These are phyloP conservation scores for Mechanitis messenoides DNA, from an alignment of 2,888 invertebrate genomes.

Conservation along the genomic window DNA sequence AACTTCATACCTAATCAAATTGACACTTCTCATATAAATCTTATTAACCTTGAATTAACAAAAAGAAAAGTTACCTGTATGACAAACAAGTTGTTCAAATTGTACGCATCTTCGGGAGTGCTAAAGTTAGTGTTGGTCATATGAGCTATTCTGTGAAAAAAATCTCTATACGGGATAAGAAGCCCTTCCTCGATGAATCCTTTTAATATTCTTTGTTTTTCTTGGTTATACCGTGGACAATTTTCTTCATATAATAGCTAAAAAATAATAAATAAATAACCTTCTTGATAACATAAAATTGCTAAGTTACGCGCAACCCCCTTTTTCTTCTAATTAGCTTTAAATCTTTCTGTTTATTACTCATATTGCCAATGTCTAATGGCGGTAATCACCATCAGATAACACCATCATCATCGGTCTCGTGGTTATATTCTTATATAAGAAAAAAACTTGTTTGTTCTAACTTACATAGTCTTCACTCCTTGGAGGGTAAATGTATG, in stretches of 20 bases:
- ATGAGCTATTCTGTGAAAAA: conserved; percentile 65
- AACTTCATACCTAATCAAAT: no score
- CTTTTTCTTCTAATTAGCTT: no score
- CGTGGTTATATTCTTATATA: background rate
- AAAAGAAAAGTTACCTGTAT: conserved; percentile 54
- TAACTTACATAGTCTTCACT: conserved; percentile 62
- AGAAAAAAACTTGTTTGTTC: background rate
- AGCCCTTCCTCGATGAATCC: conserved; percentile 63
- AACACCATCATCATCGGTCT: no score
- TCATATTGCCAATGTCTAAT: no score
- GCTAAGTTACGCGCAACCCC: no score
- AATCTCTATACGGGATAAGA: conserved; percentile 58
- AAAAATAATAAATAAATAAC: conserved; percentile 21
- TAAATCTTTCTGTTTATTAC: no score
- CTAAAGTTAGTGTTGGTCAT: conserved; percentile 70
- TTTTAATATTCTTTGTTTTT: conserved; percentile 60
- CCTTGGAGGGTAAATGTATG: conserved; percentile 65
- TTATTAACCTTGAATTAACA: background rate
- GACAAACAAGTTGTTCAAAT: conserved; percentile 64
- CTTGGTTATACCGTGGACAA: conserved; percentile 65
- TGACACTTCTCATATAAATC: background rate
- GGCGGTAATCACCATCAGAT: no score
- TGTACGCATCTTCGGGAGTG: conserved; percentile 66
- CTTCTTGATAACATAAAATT: no score
- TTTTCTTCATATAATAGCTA: conserved; percentile 69